A percentile compares a stretch with the other conserved stretches of the same genome.
These are phyloP conservation scores for Peromyscus polionotus DNA, from an alignment of 2,113 vertebrate species.

Conservation along the genomic window DNA sequence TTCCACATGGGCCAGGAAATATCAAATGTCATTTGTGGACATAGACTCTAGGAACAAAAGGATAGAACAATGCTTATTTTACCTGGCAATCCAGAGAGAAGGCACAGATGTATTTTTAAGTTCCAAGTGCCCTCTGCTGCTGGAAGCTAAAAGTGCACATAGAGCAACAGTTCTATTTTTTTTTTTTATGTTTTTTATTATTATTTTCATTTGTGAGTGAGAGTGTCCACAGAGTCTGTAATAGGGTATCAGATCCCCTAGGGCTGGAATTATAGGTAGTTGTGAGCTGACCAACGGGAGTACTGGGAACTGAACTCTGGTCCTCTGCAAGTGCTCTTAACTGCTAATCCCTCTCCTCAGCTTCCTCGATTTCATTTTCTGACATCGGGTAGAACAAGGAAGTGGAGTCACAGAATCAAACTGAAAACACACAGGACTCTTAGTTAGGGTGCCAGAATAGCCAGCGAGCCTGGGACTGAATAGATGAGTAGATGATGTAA, in stretches of 20 bases:
- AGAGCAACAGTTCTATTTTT: neutral
- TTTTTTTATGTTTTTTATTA: neutral
- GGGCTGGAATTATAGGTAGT: neutral
- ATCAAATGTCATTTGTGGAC: neutral
- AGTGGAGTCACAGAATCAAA: neutral
- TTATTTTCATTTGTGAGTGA: neutral
- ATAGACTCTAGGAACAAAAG: neutral
- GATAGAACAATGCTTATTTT: neutral
- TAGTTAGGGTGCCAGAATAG: neutral
- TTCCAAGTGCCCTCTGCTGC: slow-evolving; percentile 56
- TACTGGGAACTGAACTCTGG: neutral
- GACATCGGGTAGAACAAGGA: neutral
- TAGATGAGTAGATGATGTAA: neutral
- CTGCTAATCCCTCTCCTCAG: neutral
- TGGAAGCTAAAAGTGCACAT: slow-evolving; percentile 21
- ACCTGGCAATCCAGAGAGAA: neutral
- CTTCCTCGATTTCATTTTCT: neutral
- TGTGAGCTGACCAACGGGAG: neutral
- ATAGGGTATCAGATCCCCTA: neutral
- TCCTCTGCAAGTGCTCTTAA: neutral
- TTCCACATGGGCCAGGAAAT: neutral
- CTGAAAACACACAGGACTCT: neutral
- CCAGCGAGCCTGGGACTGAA: neutral
- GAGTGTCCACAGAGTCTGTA: no score
- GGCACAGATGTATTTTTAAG: slow-evolving; percentile 9